These are phyloP conservation scores for Styela plicata DNA, from an alignment of 23 tunicate species.

Conservation along the genomic window DNA sequence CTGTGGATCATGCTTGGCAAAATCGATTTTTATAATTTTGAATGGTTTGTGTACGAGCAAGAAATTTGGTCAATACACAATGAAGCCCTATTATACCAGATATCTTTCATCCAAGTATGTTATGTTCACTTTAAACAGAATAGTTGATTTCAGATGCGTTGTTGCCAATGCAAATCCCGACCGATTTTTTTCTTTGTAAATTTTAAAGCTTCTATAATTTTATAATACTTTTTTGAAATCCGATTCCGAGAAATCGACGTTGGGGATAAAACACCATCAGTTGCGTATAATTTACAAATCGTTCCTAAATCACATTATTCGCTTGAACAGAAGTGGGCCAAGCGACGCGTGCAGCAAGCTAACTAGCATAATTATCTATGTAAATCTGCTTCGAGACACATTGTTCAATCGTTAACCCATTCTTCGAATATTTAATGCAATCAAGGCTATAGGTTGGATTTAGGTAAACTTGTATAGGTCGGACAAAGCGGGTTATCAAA, in stretches of 20 bases:
- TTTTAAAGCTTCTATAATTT: too few species aligned
- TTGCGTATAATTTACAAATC: slow-evolving; percentile 16
- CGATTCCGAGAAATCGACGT: neutral
- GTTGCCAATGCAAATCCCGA: too few species aligned
- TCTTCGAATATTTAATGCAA: neutral
- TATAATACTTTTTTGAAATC: too few species aligned
- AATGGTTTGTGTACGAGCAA: too few species aligned
- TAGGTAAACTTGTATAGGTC: neutral
- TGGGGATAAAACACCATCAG: neutral
- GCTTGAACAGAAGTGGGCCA: slow-evolving; percentile 20
- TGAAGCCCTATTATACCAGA: too few species aligned
- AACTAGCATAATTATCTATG: neutral
- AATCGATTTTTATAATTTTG: too few species aligned
- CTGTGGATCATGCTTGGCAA: too few species aligned
- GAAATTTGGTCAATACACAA: too few species aligned
- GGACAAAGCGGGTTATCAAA: neutral
- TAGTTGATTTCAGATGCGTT: too few species aligned
- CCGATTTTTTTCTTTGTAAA: too few species aligned
- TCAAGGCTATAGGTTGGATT: neutral
- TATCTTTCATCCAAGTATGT: too few species aligned
- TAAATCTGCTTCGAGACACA: slow-evolving; percentile 1
- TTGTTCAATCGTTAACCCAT: neutral
- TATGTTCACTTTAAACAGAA: too few species aligned
- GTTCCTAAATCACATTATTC: slow-evolving; percentile 13
- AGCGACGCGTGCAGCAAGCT: neutral